Evolutionary conservation across 2,113 vertebrate genomes (phyloP).

Genomic region (Sus scrofa): T2T-Sscrofa CM000814.6:13867001-13867500

Average conservation of each 20-base stretch:
- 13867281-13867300: neutral
- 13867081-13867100: neutral
- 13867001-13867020: neutral
- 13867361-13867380: neutral
- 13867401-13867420: neutral
- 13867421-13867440: neutral
- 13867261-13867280: neutral
- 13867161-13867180: neutral
- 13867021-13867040: neutral
- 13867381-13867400: neutral
- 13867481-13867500: neutral
- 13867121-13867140: neutral
- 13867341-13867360: neutral
- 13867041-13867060: neutral
- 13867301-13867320: neutral
- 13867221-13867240: conserved; percentile 22
- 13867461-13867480: neutral
- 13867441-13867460: neutral
- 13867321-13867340: neutral
- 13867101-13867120: conserved; percentile 11
- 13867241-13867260: neutral
- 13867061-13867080: neutral
- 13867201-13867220: conserved; percentile 22
- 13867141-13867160: neutral
- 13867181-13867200: neutral